Percentiles rank a stretch among this genome's conserved stretches.
Evolutionary conservation across 2,113 vertebrate genomes (phyloP).

Genomic region (Lates calcarifer): DNA sequence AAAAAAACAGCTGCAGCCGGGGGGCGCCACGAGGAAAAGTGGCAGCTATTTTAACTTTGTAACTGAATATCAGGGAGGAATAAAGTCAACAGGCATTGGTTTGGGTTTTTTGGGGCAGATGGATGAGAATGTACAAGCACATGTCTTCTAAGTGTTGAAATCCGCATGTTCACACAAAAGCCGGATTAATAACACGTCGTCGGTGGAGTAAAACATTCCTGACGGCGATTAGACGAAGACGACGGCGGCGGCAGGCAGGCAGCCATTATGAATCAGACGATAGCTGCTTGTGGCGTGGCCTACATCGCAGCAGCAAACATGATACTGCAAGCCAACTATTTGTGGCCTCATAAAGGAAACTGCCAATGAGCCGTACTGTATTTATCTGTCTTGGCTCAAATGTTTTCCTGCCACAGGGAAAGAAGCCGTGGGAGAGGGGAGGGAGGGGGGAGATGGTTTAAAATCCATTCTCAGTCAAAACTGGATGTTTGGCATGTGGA

Average conservation of each 20-base stretch:
- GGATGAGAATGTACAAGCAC: background rate
- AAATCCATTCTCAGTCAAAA: constrained; percentile 1
- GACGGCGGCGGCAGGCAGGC: constrained; percentile 16
- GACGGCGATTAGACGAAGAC: constrained; percentile 4
- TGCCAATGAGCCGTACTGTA: constrained; percentile 30
- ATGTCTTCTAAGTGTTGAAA: constrained; percentile 3
- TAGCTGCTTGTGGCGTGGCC: constrained; percentile 48
- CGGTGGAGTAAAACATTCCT: constrained; percentile 40
- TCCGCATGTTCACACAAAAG: constrained; percentile 23
- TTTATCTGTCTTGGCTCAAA: constrained; percentile 50
- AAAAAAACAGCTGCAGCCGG: constrained; percentile 79
- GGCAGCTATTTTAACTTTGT: constrained; percentile 82
- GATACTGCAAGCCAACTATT: constrained; percentile 74
- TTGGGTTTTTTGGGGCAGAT: background rate
- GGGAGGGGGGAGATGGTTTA: background rate
- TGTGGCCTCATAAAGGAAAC: constrained; percentile 73
- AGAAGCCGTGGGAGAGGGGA: background rate
- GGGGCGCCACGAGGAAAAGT: constrained; percentile 69
- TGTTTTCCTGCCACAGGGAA: constrained; percentile 30
- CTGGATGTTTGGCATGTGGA: background rate
- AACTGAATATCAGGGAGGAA: constrained; percentile 73
- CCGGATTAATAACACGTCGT: background rate
- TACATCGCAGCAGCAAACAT: constrained; percentile 62
- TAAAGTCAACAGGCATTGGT: constrained; percentile 9
- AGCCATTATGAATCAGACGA: constrained; percentile 47